Conservation (phyloP, 2,888 invertebrate species). For the Dryococelus australis region DNA sequence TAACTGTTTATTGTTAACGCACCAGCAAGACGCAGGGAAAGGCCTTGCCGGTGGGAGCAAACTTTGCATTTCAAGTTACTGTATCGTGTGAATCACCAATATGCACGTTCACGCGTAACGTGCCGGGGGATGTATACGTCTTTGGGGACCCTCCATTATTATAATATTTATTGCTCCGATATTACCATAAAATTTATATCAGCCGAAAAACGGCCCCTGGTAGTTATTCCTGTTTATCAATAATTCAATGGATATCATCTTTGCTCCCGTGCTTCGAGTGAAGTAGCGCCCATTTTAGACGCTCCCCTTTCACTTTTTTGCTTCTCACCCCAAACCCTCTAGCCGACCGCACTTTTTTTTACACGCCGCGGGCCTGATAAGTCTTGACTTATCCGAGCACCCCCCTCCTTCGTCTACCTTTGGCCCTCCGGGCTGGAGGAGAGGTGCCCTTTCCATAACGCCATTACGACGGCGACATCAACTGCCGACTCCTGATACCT, state of each 20-base stretch:
- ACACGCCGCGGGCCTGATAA: not conserved
- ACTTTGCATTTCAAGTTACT: not conserved
- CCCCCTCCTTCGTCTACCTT: not conserved
- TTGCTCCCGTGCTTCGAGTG: not conserved
- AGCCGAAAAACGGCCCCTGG: not conserved
- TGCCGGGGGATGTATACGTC: not conserved
- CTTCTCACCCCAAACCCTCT: no score
- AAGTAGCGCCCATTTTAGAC: not conserved
- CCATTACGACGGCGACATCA: conserved; percentile 33
- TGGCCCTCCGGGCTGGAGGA: not conserved
- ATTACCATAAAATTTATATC: conserved; percentile 16
- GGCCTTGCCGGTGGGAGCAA: not conserved
- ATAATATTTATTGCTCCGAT: not conserved
- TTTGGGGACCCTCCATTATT: conserved; percentile 4
- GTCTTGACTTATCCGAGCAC: not conserved
- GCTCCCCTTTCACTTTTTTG: not conserved
- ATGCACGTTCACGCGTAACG: not conserved
- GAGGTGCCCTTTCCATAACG: not conserved
- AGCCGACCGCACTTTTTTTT: not conserved
- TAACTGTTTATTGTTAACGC: no score
- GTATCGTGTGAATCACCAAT: not conserved
- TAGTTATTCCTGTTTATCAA: conserved; percentile 26
- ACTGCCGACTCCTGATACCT: conserved; percentile 34
- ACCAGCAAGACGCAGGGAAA: not conserved
- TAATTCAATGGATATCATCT: conserved; percentile 24